Percentiles rank a stretch among this genome's conserved stretches.
phyloP scores from a whole-genome alignment of 2,797 vertebrate species.

The Enteromius paludinosus region DNA sequence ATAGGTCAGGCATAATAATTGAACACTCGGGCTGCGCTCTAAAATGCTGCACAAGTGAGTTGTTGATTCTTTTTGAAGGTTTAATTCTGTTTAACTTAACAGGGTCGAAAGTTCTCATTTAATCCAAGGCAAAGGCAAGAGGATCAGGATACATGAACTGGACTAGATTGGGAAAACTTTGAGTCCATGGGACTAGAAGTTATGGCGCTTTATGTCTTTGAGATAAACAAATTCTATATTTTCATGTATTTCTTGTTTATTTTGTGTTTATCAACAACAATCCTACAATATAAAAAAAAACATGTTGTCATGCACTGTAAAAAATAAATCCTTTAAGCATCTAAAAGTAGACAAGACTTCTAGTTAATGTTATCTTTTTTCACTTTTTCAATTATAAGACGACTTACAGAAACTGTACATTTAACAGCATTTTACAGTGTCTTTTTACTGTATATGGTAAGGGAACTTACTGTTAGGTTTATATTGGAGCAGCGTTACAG shows the following conservation, averaged over 20 bases:
- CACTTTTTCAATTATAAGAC: too few species aligned
- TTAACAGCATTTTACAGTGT: too few species aligned
- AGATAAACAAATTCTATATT: not conserved
- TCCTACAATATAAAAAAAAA: not conserved
- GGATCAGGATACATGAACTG: not conserved
- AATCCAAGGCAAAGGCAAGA: not conserved
- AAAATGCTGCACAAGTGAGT: not conserved
- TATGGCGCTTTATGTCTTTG: not conserved
- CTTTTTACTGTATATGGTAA: too few species aligned
- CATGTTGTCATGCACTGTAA: not conserved
- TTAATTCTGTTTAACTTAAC: not conserved
- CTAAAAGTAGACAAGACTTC: too few species aligned
- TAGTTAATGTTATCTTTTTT: too few species aligned
- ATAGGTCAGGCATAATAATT: slow-evolving; percentile 25
- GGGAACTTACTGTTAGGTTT: too few species aligned
- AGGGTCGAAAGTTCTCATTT: slow-evolving; percentile 3
- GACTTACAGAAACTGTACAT: too few species aligned
- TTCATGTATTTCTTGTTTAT: not conserved
- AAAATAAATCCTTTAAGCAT: too few species aligned
- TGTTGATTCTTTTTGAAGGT: not conserved
- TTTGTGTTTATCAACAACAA: not conserved
- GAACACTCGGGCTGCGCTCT: not conserved
- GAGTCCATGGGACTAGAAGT: not conserved
- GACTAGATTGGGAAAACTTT: not conserved
- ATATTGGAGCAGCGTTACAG: too few species aligned